Percentiles rank a stretch among this genome's conserved stretches.
Conservation (phyloP, 2,113 vertebrate species). For the Talpa occidentalis region DNA sequence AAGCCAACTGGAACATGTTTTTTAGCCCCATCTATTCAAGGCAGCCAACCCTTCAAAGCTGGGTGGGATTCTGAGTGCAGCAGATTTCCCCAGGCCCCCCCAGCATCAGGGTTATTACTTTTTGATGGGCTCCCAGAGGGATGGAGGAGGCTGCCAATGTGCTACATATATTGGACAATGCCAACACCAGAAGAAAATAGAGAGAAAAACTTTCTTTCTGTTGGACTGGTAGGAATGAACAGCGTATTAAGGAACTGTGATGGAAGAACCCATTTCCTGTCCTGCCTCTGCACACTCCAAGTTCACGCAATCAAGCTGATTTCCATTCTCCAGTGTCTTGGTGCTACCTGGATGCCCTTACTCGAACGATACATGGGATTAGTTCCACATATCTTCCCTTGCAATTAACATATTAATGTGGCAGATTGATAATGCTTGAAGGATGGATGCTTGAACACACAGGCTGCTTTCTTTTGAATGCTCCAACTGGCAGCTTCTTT, state of each 20-base stretch:
- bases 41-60: constrained; percentile 58
- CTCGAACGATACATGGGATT: constrained; percentile 82
- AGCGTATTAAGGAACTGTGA: constrained; percentile 76
- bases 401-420: constrained; percentile 86
- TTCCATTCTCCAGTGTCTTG: constrained; percentile 76
- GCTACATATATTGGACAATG: constrained; percentile 59
- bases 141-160: constrained; percentile 2
- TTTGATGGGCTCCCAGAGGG: constrained; percentile 68
- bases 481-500: neutral
- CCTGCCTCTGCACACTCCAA: constrained; percentile 59
- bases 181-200: constrained; percentile 68
- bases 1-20: constrained; percentile 68
- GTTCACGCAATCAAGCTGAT: constrained; percentile 72
- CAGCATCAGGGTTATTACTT: constrained; percentile 59
- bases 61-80: constrained; percentile 63
- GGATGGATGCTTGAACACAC: constrained; percentile 75
- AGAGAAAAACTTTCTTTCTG: constrained; percentile 79
- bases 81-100: constrained; percentile 68
- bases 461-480: constrained; percentile 7
- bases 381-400: constrained; percentile 84
- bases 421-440: constrained; percentile 81
- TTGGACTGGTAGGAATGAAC: constrained; percentile 76
- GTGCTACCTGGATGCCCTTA: constrained; percentile 80
- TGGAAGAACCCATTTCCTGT: constrained; percentile 59
- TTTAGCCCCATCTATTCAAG: constrained; percentile 59